A percentile compares a stretch with the other conserved stretches of the same genome.
phyloP scores from a whole-genome alignment of 2,888 invertebrate species.

The Molanna angustata region DNA sequence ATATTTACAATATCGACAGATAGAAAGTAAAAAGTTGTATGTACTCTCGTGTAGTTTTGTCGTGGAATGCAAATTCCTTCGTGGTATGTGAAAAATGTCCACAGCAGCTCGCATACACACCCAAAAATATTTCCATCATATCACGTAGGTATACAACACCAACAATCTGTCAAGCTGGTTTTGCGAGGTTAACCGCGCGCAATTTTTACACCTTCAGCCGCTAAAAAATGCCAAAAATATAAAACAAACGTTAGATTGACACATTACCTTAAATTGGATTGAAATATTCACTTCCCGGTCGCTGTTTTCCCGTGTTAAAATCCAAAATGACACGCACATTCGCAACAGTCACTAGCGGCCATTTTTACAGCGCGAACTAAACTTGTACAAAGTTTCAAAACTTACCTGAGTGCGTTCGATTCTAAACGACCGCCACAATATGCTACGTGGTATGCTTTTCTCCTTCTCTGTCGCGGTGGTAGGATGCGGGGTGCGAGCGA shows the following conservation, averaged over 20 bases:
- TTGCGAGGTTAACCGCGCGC: no score
- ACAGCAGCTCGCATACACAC: conserved; percentile 21
- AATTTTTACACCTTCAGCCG: no score
- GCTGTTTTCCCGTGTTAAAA: conserved; percentile 8
- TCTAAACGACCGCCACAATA: conserved; percentile 9
- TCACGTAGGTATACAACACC: no score
- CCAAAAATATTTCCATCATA: conserved; percentile 28
- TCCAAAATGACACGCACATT: conserved; percentile 8
- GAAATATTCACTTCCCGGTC: conserved; percentile 9
- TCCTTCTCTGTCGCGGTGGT: conserved; percentile 9
- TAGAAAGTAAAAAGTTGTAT: conserved; percentile 27
- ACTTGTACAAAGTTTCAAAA: conserved; percentile 23
- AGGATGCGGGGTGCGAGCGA: background rate
- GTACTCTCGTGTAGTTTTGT: no score
- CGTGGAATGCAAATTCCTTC: conserved; percentile 26
- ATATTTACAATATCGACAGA: no score
- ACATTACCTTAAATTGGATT: conserved; percentile 11
- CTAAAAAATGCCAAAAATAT: no score
- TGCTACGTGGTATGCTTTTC: conserved; percentile 22
- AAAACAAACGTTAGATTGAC: background rate
- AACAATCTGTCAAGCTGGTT: conserved; percentile 13
- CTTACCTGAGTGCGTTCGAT: conserved; percentile 23
- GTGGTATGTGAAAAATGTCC: conserved; percentile 28
- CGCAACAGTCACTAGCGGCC: conserved; percentile 29
- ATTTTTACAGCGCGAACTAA: conserved; percentile 25